phyloP scores from a whole-genome alignment of 2,888 invertebrate species.

The Polydrusus tereticollis region DNA sequence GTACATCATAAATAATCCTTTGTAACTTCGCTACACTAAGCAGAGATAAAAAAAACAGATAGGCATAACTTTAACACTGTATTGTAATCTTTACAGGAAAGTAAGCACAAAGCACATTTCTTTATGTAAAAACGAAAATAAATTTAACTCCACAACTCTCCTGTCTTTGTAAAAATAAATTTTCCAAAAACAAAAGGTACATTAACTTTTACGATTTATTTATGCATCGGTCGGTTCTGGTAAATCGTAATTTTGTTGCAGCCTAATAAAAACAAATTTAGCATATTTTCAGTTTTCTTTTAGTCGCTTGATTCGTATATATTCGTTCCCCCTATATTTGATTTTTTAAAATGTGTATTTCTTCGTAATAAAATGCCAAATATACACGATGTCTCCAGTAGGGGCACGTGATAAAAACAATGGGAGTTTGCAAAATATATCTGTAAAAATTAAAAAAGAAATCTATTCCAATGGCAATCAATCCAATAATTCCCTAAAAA shows the following conservation, averaged over 20 bases:
- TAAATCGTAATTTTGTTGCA: slow-evolving; percentile 43
- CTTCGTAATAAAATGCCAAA: too few relatives aligned
- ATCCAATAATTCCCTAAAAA: too few relatives aligned
- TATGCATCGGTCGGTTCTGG: slow-evolving; percentile 46
- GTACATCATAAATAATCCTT: slow-evolving; percentile 6
- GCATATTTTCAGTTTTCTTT: slow-evolving; percentile 11
- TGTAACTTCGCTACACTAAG: slow-evolving; percentile 6
- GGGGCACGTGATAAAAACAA: too few relatives aligned
- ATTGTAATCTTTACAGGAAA: slow-evolving; percentile 34
- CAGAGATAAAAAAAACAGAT: slow-evolving; percentile 11
- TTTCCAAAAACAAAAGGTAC: slow-evolving; percentile 46
- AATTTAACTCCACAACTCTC: slow-evolving; percentile 35
- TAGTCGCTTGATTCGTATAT: background rate
- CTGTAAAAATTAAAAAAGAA: too few relatives aligned
- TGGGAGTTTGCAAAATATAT: too few relatives aligned
- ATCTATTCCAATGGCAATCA: too few relatives aligned
- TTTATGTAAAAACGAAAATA: slow-evolving; percentile 30
- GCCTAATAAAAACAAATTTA: slow-evolving; percentile 40
- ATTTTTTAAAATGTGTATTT: background rate
- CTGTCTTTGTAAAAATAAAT: slow-evolving; percentile 46
- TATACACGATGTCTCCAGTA: too few relatives aligned
- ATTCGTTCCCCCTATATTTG: background rate
- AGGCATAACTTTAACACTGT: slow-evolving; percentile 8
- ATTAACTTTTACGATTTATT: slow-evolving; percentile 48
- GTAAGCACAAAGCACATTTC: slow-evolving; percentile 32